Base-by-base conservation (phyloP, 2,888 invertebrate species). In the Cremastinae sp. region DNA sequence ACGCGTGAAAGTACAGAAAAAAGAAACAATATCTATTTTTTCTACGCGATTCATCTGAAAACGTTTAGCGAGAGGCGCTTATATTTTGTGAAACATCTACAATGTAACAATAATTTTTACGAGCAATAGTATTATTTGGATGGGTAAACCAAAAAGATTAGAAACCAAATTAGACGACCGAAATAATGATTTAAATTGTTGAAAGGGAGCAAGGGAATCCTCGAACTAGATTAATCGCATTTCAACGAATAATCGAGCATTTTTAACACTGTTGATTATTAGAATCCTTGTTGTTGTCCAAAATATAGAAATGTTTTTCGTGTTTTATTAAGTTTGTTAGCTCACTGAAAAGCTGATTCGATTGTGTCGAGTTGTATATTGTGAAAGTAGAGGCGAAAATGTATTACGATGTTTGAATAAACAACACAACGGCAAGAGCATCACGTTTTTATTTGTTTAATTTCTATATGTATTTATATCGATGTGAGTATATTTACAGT, bases 21-120 rank as follows among this genome's bases (percentile, higher is more conserved):
- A 41, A 56, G 47, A 51, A 8, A n/a, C 53, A 37, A 61, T 62
- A 9, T 51, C 16, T 10, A 41, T 55, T 66, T 61, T 62, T 62
- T 65, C 49, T 64, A 53, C 18, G 51, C 12, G 14, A 37, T 10
- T 16, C 20, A 55, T 43, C 20, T 41, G 56, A 35, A 53, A 55
- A 73, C 41, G 39, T 39, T 3, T 61, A 70, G 41, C 37, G 16
- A 62, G 20, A 53, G 55, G 55, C 10, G 28, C 39, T 58, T 56
- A 68, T 71, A 78, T 78, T 78, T 78, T 76, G 14, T 71, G 62
- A 53, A 68, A 62, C 16, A 47, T 68, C 58, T 74, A 74, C 74
- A 74, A 66, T 10, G 28, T 22, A 9, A 70, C n/a, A n/a, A n/a
- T 62, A 59, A 22, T 71, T 53, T 68, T 49, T 49, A 75, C 51